Base-by-base conservation (phyloP, 2,113 vertebrate genomes). In the Rana temporaria region DNA sequence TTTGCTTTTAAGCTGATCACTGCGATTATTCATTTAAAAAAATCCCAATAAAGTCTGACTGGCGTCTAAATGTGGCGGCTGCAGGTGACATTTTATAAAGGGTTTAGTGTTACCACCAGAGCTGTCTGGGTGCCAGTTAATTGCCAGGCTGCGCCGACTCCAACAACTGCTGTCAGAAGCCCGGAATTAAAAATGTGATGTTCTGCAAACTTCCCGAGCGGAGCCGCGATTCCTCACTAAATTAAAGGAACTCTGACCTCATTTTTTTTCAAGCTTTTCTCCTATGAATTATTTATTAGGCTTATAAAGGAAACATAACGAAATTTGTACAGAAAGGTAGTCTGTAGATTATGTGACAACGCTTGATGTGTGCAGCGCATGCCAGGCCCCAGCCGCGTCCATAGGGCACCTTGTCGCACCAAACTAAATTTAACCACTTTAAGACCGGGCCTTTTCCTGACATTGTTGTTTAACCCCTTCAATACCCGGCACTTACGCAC, bases 111-210 rank as follows among this genome's bases (percentile, higher is more conserved):
- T 75, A 75, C 7, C 16, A 75, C 7, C 16, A 15, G 30, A 62
- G 72, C 56, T 64, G 75, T 42, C 24, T 26, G 48, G 22, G 11
- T 53, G 62, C 48, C 48, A 26, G 17, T 55, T 78, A 66, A 78
- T 66, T 65, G 1, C 30, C 20, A 78, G 48, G 53, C 65, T 48
- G n/a, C 63, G 17, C 22, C 30, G 22, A 66, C 22, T 66, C 22
- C 42, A 65, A 6, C 19, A 52, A 24, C 42, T 55, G 12, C 62
- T 42, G 22, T 12, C 24, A 32, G 62, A 3, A 65, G 9, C 9
- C 62, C 17, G 18, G 20, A n/a, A 42, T 68, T 48, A 48, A 42
- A 42, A 68, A 68, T 42, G 34, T 3, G 24, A 7, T 24, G 22
- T 14, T 14, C 11, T 65, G 42, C 12, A 48, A 11, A 48, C 42